Evolutionary conservation across 2,888 invertebrate species (phyloP), one percentile per base, ranked within the genome.

Genomic region (Amphipyra berbera): DNA sequence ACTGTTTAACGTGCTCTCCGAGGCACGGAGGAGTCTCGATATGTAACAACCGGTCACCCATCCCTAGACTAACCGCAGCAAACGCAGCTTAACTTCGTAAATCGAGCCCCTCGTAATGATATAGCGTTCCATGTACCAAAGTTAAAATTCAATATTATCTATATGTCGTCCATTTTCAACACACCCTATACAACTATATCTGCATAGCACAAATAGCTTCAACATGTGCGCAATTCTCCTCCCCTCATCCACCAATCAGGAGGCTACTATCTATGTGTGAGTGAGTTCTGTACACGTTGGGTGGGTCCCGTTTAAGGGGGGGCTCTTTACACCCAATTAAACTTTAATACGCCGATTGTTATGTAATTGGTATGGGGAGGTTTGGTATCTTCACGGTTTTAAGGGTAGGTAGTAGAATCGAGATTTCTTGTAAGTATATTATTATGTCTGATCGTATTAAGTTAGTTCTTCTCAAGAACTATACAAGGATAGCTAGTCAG

Each of bases 171-270:
- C 9, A 40, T 50, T 50, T 44, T 0, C 12, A 38, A 72, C 14
- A 69, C 88, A 86, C 0, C 81, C 90, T 88, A 84, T 90, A 87
- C 10, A 44, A 42, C 9, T 59, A 57, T 76, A 87, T 88, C 86
- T 85, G 86, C 88, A 88, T 88, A 88, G 87, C 80, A 84, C 82
- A 86, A 87, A 86, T 84, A 75, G 81, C 82, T 77, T 64, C 60
- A 78, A 81, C 83, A 82, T 83, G 81, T 83, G 79, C 84, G 79
- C 81, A 74, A 69, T 70, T 58, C 46, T 27, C 47, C 58, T 44
- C 61, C n/a, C 45, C 7, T 6, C 47, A 7, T 57, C 66, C 38
- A 60, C 90, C 87, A 90, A 90, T 90, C 68, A 64, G 55, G 53
- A n/a, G 0, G 38, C 45, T 13, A 41, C 48, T 44, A 38, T 44